Evolutionary conservation across 2,113 vertebrate genomes (phyloP).

Genomic region (Sebastes schlegelii): DNA sequence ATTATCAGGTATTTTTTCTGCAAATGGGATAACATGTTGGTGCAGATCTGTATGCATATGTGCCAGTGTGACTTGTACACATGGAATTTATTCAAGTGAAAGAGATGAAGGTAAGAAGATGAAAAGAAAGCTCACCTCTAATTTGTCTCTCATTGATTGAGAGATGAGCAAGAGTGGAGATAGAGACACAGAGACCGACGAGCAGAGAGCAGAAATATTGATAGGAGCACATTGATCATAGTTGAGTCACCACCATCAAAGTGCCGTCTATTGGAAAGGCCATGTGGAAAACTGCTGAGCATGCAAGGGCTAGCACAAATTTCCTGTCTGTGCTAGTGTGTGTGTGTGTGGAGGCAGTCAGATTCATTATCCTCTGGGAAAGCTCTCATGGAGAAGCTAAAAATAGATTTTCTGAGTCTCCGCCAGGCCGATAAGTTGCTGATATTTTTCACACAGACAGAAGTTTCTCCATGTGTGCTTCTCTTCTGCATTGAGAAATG

Average conservation of each 20-base stretch:
- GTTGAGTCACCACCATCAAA: constrained; percentile 68
- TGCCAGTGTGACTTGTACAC: background rate
- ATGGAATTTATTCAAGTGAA: constrained; percentile 16
- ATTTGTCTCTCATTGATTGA: constrained; percentile 51
- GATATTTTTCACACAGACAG: constrained; percentile 66
- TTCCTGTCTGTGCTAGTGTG: constrained; percentile 41
- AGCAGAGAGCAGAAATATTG: constrained; percentile 61
- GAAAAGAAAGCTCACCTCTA: constrained; percentile 30
- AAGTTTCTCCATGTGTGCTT: constrained; percentile 58
- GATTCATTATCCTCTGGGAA: constrained; percentile 71
- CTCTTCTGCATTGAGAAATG: constrained; percentile 34
- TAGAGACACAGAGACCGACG: constrained; percentile 26
- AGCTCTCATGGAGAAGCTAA: constrained; percentile 64
- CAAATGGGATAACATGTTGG: background rate
- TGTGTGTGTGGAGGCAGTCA: constrained; percentile 36
- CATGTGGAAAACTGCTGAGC: constrained; percentile 72
- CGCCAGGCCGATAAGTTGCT: constrained; percentile 57
- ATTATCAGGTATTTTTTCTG: background rate
- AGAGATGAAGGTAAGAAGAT: constrained; percentile 18
- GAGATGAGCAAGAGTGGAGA: constrained; percentile 32
- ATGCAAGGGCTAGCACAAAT: constrained; percentile 61
- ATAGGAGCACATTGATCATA: constrained; percentile 70
- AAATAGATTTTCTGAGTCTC: constrained; percentile 76
- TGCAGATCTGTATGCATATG: constrained; percentile 12
- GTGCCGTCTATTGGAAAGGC: constrained; percentile 61